Evolutionary conservation across 2,113 vertebrate genomes (phyloP).

Genomic region (Ameiurus melas): DNA sequence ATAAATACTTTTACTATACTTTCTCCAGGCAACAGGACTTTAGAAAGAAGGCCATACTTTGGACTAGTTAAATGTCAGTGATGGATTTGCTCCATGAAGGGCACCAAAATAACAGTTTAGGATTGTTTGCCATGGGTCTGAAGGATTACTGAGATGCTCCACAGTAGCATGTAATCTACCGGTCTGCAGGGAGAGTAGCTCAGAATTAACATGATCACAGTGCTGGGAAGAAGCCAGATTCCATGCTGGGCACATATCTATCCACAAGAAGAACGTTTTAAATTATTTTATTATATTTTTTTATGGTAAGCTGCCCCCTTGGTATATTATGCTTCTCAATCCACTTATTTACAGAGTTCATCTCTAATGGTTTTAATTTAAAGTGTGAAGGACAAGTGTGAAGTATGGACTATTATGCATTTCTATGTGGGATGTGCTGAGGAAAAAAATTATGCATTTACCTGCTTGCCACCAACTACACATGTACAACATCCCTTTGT

Average conservation of each 20-base stretch:
- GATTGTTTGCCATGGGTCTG: constrained; percentile 66
- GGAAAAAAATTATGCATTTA: constrained; percentile 28
- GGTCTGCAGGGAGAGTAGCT: constrained; percentile 68
- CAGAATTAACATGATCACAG: constrained; percentile 62
- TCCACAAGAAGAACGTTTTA: constrained; percentile 42
- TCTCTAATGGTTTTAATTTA: constrained; percentile 68
- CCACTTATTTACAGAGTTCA: constrained; percentile 71
- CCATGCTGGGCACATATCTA: constrained; percentile 62
- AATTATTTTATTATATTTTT: neutral
- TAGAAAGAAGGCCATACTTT: constrained; percentile 57
- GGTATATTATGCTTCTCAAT: constrained; percentile 65
- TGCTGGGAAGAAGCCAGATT: constrained; percentile 61
- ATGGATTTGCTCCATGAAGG: constrained; percentile 72
- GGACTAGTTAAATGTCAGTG: constrained; percentile 73
- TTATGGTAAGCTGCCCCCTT: constrained; percentile 63
- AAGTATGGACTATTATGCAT: no score
- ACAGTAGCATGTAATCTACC: constrained; percentile 77
- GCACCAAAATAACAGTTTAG: constrained; percentile 67
- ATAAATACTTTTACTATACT: constrained; percentile 1
- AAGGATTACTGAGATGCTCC: constrained; percentile 73
- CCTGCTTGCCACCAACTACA: neutral
- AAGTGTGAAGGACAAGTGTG: constrained; percentile 64
- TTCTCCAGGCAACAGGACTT: constrained; percentile 57
- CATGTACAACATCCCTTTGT: neutral
- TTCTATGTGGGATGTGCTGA: constrained; percentile 22